A percentile compares a stretch with the other conserved stretches of the same genome.
Conservation (phyloP, 2,888 invertebrate genomes). For the Lasioglossum pauxillum region DNA sequence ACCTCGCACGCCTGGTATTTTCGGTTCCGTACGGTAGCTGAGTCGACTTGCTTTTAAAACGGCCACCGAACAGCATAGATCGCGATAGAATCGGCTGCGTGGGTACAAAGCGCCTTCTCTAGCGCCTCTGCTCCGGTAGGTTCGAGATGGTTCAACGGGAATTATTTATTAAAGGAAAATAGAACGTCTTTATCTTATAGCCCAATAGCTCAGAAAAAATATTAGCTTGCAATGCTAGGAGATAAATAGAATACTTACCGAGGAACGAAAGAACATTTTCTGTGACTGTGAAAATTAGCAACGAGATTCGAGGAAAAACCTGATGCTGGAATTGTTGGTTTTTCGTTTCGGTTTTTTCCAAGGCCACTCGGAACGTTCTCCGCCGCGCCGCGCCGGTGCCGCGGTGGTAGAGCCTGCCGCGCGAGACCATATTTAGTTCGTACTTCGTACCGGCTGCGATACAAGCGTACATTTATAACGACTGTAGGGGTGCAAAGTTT, state of each 20-base stretch:
- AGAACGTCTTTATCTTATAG: too few relatives aligned
- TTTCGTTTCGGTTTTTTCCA: neutral
- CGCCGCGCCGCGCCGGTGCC: neutral
- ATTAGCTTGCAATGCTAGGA: neutral
- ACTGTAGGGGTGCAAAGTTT: constrained; percentile 38
- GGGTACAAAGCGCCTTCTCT: neutral
- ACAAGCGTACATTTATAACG: constrained; percentile 30
- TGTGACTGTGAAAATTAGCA: neutral
- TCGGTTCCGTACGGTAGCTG: neutral
- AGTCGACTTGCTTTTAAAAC: neutral
- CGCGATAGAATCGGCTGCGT: neutral
- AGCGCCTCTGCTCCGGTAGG: neutral
- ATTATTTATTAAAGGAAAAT: neutral
- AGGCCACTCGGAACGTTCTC: neutral
- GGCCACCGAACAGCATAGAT: neutral
- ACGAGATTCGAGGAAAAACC: neutral
- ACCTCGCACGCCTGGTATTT: neutral
- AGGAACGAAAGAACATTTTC: neutral
- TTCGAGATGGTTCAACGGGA: neutral
- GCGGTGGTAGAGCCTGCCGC: neutral
- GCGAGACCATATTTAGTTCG: constrained; percentile 33
- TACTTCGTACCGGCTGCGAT: constrained; percentile 18
- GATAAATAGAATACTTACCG: neutral
- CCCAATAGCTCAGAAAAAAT: too few relatives aligned
- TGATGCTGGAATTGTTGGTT: neutral